Evolutionary conservation across 2,888 invertebrate species (phyloP).

Genomic region (Euphydryas editha): DNA sequence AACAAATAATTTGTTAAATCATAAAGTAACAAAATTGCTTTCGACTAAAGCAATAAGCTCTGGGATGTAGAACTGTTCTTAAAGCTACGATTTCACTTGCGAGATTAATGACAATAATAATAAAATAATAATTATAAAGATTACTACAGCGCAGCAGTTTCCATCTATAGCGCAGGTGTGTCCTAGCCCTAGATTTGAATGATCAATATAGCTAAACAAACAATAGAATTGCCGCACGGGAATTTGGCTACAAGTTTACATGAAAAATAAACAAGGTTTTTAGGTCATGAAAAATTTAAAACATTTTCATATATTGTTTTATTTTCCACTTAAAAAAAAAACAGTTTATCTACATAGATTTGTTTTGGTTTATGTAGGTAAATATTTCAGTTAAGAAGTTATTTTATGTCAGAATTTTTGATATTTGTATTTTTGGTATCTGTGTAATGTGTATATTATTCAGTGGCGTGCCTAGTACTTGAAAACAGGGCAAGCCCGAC

Average conservation of each 20-base stretch:
- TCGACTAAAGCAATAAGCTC: too few species aligned
- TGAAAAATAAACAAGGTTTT: not conserved
- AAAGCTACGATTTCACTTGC: too few species aligned
- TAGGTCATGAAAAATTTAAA: not conserved
- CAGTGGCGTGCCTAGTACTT: too few species aligned
- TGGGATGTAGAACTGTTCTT: too few species aligned
- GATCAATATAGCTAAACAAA: conserved; percentile 6
- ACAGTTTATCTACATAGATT: not conserved
- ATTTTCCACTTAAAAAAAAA: not conserved
- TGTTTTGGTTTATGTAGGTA: not conserved
- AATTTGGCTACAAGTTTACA: not conserved
- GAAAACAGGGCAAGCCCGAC: not conserved
- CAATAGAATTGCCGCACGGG: conserved; percentile 1
- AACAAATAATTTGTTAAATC: too few species aligned
- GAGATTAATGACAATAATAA: too few species aligned
- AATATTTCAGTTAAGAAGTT: too few species aligned
- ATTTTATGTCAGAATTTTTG: too few species aligned
- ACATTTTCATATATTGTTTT: not conserved
- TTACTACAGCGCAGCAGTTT: not conserved
- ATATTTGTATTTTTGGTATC: too few species aligned
- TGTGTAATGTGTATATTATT: too few species aligned
- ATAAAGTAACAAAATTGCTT: too few species aligned
- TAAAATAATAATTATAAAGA: too few species aligned
- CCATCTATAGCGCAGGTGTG: not conserved
- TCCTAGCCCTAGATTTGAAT: not conserved